Evolutionary conservation across 2,797 vertebrate genomes (phyloP).

Genomic region (Anguilla obscura): DNA sequence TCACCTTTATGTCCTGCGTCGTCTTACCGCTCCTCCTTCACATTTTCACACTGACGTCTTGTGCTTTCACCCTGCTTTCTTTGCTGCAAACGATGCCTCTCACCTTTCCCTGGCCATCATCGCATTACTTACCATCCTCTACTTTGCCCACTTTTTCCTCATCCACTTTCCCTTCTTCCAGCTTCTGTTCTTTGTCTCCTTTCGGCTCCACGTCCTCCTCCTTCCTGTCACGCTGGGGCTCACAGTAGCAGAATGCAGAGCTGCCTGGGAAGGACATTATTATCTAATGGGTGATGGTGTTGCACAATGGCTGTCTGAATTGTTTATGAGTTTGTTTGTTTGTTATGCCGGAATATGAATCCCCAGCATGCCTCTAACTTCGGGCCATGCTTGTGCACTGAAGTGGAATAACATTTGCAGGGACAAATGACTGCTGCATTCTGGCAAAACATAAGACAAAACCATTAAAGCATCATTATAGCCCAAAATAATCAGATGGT

Average conservation of each 20-base stretch:
- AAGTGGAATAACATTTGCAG: slow-evolving; percentile 18
- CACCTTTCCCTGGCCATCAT: slow-evolving; percentile 7
- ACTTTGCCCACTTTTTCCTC: background rate
- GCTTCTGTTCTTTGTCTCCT: background rate
- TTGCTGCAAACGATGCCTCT: background rate
- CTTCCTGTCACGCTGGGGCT: background rate
- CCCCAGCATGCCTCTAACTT: background rate
- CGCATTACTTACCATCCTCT: background rate
- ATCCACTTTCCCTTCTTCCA: background rate
- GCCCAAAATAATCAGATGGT: slow-evolving; percentile 23
- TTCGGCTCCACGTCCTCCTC: background rate
- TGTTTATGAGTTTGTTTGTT: slow-evolving; percentile 7
- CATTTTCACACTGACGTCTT: background rate
- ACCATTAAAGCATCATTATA: slow-evolving; percentile 33
- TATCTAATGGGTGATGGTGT: background rate
- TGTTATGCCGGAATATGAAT: background rate
- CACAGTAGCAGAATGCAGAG: slow-evolving; percentile 17
- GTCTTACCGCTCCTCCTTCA: background rate
- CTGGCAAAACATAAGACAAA: slow-evolving; percentile 45
- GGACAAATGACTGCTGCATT: slow-evolving; percentile 35
- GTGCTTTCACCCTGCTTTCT: background rate
- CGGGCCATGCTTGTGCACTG: background rate
- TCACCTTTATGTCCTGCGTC: background rate
- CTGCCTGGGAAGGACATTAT: background rate
- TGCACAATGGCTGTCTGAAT: background rate